A percentile compares a stretch with the other conserved stretches of the same genome.
Evolutionary conservation across 2,113 vertebrate genomes (phyloP).

Genomic region (Malurus elegans): DNA sequence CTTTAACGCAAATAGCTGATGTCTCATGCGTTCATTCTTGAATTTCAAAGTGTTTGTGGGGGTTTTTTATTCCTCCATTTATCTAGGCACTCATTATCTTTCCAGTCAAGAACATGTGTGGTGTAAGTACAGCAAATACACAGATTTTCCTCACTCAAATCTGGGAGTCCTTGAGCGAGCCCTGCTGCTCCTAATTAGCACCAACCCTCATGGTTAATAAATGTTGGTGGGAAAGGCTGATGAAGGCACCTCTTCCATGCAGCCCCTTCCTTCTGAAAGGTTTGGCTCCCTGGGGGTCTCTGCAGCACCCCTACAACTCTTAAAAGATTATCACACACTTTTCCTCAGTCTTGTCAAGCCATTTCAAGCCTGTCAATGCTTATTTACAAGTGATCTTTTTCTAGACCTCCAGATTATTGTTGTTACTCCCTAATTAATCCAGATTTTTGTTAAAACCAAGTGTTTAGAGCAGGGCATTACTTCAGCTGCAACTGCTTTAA

Average conservation of each 20-base stretch:
- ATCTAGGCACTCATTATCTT: not conserved
- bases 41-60: not conserved
- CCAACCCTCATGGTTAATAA: fast-evolving
- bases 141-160: not conserved
- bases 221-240: not conserved
- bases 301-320: not conserved
- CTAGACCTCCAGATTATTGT: not conserved
- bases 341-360: not conserved
- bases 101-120: not conserved
- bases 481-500: not conserved
- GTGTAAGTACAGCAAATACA: not conserved
- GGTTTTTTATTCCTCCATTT: not conserved
- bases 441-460: not conserved
- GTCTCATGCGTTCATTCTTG: not conserved
- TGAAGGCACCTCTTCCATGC: not conserved
- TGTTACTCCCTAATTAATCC: not conserved
- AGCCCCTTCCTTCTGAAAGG: not conserved
- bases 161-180: not conserved
- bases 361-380: not conserved
- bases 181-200: not conserved
- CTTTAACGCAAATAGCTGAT: not conserved
- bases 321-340: not conserved
- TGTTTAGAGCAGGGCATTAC: not conserved
- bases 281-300: not conserved
- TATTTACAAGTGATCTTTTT: not conserved